Conservation (phyloP, 2,113 vertebrate species). For the Nothobranchius furzeri region DNA sequence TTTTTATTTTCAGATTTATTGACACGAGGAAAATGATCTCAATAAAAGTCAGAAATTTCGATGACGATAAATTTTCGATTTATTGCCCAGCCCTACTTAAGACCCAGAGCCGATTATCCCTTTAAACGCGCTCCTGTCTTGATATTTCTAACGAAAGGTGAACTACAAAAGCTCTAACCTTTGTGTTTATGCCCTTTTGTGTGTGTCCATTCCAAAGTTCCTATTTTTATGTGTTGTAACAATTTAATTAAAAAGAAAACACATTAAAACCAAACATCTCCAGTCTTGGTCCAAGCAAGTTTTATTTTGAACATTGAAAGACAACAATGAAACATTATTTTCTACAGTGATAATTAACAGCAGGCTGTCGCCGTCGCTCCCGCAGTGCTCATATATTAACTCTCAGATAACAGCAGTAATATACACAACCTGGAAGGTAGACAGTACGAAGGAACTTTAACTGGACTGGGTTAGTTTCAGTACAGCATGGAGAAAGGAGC, state of each 20-base stretch:
- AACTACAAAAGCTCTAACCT: too few relatives aligned
- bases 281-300: conserved; percentile 76
- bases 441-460: conserved; percentile 52
- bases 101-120: too few relatives aligned
- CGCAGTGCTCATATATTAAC: conserved; percentile 74
- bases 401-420: conserved; percentile 72
- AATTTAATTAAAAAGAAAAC: background rate
- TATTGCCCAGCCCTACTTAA: too few relatives aligned
- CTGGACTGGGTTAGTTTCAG: conserved; percentile 44
- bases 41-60: too few relatives aligned
- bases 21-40: too few relatives aligned
- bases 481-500: conserved; percentile 24
- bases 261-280: background rate
- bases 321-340: conserved; percentile 76
- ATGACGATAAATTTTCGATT: too few relatives aligned
- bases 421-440: conserved; percentile 61
- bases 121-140: too few relatives aligned
- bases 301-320: conserved; percentile 82
- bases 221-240: too few relatives aligned
- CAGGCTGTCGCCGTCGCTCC: conserved; percentile 55
- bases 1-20: too few relatives aligned
- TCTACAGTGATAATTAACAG: conserved; percentile 79
- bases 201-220: too few relatives aligned
- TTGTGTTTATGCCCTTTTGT: too few relatives aligned
- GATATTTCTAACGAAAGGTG: too few relatives aligned